Percentiles rank a stretch among this genome's conserved stretches.
Conservation (phyloP, 2,888 invertebrate genomes). For the Heliconius charithonia region DNA sequence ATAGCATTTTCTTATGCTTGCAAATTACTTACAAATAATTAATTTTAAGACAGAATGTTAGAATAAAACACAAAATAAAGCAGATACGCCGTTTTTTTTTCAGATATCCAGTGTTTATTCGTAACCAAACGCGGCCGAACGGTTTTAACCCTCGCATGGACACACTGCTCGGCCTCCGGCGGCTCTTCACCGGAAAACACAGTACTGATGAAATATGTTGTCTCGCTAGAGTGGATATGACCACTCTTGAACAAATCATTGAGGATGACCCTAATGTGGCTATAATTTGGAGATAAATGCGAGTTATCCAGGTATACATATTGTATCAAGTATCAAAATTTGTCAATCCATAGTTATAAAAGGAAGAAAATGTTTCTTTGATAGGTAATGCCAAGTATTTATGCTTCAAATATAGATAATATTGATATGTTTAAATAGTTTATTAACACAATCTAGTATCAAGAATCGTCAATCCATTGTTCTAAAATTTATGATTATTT, state of each 20-base stretch:
- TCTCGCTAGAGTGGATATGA: conserved; percentile 88
- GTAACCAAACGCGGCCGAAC: conserved; percentile 59
- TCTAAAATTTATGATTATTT: neutral
- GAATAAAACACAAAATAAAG: neutral
- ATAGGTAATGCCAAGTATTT: neutral
- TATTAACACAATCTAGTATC: neutral
- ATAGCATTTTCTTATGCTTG: neutral
- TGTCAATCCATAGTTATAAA: neutral
- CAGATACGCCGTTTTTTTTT: neutral
- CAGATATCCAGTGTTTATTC: conserved; percentile 73
- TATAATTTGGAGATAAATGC: conserved; percentile 89
- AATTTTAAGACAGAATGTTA: neutral
- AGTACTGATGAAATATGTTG: conserved; percentile 96
- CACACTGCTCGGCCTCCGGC: conserved; percentile 76
- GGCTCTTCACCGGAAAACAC: conserved; percentile 90
- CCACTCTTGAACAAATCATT: conserved; percentile 91
- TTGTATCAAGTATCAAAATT: neutral
- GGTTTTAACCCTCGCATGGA: conserved; percentile 61
- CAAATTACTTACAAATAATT: neutral
- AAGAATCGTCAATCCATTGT: neutral
- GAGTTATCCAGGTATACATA: neutral
- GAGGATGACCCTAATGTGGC: conserved; percentile 92
- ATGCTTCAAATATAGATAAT: neutral
- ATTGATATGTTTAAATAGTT: no score
- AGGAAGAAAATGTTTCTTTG: neutral